These are phyloP conservation scores for Cyprinodon variegatus DNA, from an alignment of 2,113 vertebrate species.

Conservation along the genomic window DNA sequence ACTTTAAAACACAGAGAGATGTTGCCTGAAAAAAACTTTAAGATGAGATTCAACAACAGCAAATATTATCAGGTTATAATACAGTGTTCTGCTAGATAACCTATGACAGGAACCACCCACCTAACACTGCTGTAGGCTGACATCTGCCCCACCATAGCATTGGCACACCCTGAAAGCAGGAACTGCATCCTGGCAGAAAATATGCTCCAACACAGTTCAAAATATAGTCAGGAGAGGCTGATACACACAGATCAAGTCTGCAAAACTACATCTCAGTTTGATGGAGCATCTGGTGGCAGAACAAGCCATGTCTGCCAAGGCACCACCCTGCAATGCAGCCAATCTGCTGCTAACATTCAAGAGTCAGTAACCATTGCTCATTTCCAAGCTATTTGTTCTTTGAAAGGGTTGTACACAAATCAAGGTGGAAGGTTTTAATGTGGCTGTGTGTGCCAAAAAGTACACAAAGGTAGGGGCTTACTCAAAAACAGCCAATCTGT, in stretches of 20 bases:
- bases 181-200: not conserved
- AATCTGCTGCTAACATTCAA: not conserved
- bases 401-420: not conserved
- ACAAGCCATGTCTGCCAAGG: not conserved
- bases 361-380: not conserved
- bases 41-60: not conserved
- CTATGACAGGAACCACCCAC: not conserved
- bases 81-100: not conserved
- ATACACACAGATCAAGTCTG: not conserved
- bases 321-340: not conserved
- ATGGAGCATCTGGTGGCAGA: not conserved
- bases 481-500: conserved; percentile 42
- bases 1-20: not conserved
- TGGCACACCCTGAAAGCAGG: not conserved
- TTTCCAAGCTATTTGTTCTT: not conserved
- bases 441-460: not conserved
- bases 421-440: not conserved
- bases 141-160: not conserved
- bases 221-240: not conserved
- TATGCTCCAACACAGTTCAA: not conserved
- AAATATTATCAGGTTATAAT: not conserved
- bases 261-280: not conserved
- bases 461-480: conserved; percentile 1
- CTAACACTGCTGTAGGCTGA: not conserved
- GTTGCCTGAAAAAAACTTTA: not conserved